Percentiles rank a stretch among this genome's conserved stretches.
Conservation (phyloP, 2,113 vertebrate species). For the Sinocyclocheilus maitianheensis region DNA sequence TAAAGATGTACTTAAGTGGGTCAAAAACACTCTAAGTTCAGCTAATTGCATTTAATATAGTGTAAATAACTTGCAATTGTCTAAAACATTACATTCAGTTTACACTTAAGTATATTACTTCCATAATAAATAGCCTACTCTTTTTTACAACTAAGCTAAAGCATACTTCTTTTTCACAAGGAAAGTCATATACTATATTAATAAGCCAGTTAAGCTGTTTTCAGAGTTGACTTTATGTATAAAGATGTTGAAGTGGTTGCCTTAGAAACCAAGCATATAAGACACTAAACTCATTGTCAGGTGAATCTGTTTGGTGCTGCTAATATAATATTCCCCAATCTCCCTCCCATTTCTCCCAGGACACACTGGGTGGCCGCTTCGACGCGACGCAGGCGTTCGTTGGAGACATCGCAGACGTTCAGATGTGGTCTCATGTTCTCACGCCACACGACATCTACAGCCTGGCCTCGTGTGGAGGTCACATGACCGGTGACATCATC, state of each 20-base stretch:
- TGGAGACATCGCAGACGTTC: conserved; percentile 81
- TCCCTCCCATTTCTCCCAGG: conserved; percentile 61
- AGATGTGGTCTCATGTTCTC: conserved; percentile 82
- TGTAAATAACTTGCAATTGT: too few relatives aligned
- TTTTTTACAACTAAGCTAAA: not conserved
- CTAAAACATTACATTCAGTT: not conserved
- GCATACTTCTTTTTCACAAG: not conserved
- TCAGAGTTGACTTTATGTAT: not conserved
- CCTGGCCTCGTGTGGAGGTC: conserved; percentile 75
- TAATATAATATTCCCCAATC: not conserved
- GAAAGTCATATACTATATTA: not conserved
- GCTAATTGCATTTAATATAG: too few relatives aligned
- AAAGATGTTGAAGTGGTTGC: not conserved
- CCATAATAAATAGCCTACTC: not conserved
- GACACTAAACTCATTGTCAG: not conserved
- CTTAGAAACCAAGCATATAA: too few relatives aligned
- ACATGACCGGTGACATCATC: conserved; percentile 76
- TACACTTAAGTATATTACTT: not conserved
- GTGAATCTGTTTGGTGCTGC: not conserved
- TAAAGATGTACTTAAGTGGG: too few relatives aligned
- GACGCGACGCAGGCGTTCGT: conserved; percentile 82
- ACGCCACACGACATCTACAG: conserved; percentile 74
- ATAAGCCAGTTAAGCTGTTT: not conserved
- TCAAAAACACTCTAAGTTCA: too few relatives aligned
- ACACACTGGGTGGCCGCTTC: conserved; percentile 80